Conservation (phyloP, 2,113 vertebrate genomes). For the Arenaria interpres region DNA sequence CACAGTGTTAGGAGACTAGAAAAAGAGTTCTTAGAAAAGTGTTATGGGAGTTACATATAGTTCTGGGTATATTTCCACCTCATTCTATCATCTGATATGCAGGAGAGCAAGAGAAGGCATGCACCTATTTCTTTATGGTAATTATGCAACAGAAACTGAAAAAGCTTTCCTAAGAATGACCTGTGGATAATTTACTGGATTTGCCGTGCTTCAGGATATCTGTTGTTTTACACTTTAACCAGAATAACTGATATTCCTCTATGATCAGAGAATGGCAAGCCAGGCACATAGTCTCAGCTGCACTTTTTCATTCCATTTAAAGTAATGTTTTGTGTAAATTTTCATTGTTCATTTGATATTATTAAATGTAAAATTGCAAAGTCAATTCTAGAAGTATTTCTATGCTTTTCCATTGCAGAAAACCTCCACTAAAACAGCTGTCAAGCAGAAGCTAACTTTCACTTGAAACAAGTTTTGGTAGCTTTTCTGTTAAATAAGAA, state of each 20-base stretch:
- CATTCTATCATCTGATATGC: neutral
- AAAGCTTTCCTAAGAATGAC: neutral
- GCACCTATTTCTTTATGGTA: neutral
- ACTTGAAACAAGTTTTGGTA: neutral
- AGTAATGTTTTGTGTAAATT: neutral
- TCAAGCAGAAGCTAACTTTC: neutral
- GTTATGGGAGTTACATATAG: neutral
- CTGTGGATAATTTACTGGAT: neutral
- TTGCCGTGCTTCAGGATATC: neutral
- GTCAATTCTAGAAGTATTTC: neutral
- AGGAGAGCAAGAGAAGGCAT: neutral
- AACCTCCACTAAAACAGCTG: neutral
- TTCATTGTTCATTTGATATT: neutral
- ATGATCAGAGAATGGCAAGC: neutral
- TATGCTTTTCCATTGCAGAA: neutral
- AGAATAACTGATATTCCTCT: neutral
- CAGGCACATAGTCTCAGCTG: neutral
- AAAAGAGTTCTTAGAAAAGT: neutral
- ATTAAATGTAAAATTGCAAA: neutral
- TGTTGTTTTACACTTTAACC: neutral
- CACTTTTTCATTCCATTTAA: neutral
- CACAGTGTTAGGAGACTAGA: neutral
- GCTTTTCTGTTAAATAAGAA: neutral
- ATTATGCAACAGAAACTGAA: neutral
- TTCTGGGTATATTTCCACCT: neutral